phyloP scores from a whole-genome alignment of 2,113 vertebrate species.

The Syngnathoides biaculeatus region DNA sequence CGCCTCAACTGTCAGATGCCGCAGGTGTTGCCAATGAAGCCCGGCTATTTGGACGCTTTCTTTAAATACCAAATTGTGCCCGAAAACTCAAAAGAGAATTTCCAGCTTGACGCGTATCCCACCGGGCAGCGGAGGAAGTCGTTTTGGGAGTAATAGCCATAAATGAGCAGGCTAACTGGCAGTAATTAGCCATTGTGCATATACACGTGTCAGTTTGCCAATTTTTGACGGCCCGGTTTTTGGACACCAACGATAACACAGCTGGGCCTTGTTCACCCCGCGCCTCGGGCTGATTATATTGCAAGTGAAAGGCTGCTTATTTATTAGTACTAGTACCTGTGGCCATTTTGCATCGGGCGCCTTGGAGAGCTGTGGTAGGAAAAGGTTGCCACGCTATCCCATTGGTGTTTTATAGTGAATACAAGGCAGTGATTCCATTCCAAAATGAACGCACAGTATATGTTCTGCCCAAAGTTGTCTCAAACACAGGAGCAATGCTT shows the following conservation, averaged over 20 bases:
- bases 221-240: conserved; percentile 45
- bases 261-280: conserved; percentile 51
- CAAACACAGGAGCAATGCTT: too few species aligned
- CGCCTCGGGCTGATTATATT: conserved; percentile 53
- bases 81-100: conserved; percentile 44
- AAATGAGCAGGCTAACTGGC: conserved; percentile 61
- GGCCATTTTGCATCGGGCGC: neutral
- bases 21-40: conserved; percentile 31
- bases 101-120: conserved; percentile 45
- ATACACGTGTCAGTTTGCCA: conserved; percentile 42
- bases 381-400: neutral
- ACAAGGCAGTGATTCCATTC: neutral
- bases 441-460: neutral
- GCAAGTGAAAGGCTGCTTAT: conserved; percentile 39
- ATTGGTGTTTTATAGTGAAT: neutral
- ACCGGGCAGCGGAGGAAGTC: conserved; percentile 69
- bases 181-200: conserved; percentile 64
- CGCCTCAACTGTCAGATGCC: conserved; percentile 13
- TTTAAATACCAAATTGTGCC: conserved; percentile 51
- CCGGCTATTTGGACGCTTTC: conserved; percentile 38
- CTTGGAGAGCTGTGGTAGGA: neutral
- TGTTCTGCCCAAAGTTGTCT: too few species aligned
- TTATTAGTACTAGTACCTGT: conserved; percentile 14
- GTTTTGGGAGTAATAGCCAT: conserved; percentile 60
- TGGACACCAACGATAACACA: conserved; percentile 70